Conservation (phyloP, 2,888 invertebrate species). For the Rhagonycha fulva region DNA sequence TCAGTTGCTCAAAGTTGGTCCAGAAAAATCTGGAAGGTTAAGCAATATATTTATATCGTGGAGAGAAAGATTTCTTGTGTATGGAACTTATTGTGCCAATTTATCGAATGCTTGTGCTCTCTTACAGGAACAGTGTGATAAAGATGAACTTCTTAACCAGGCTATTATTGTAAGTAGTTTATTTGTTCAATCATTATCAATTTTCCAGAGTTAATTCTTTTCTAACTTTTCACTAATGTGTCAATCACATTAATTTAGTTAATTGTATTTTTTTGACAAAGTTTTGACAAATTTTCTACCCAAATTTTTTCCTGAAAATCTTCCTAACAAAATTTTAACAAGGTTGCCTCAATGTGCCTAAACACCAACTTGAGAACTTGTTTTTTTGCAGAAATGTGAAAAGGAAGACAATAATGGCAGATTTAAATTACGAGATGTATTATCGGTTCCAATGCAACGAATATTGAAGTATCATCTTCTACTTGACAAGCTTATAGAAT, state of each 20-base stretch:
- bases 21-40: conserved; percentile 63
- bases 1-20: conserved; percentile 77
- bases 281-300: no score
- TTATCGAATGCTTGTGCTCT: conserved; percentile 86
- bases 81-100: conserved; percentile 96
- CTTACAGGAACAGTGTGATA: conserved; percentile 76
- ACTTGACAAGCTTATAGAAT: conserved; percentile 85
- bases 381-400: conserved; percentile 77
- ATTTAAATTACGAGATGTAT: conserved; percentile 91
- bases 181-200: neutral
- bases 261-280: no score
- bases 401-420: conserved; percentile 92
- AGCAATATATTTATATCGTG: conserved; percentile 89
- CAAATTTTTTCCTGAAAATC: no score
- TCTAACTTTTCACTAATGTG: no score
- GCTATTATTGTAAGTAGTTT: conserved; percentile 66
- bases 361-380: conserved; percentile 1
- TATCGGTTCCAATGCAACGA: conserved; percentile 98
- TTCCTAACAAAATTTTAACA: no score
- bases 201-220: no score
- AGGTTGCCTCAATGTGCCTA: no score
- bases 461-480: conserved; percentile 96
- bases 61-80: conserved; percentile 88
- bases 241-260: no score
- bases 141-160: conserved; percentile 67